Conservation (phyloP, 2,797 vertebrate genomes). For the Xenops minutus region DNA sequence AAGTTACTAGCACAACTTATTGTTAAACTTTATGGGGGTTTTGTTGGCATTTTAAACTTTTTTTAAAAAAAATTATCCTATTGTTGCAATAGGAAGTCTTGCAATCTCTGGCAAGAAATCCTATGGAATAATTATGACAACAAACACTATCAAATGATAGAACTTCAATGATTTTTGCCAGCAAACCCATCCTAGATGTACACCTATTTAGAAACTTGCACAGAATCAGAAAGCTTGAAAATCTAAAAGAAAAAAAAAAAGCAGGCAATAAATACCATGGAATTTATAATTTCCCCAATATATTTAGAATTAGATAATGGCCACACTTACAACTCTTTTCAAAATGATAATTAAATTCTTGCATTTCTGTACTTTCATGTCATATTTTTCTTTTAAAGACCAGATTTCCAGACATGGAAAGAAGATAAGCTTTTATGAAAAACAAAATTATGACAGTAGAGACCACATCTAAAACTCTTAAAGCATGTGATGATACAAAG, state of each 20-base stretch:
- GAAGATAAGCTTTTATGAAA: not conserved
- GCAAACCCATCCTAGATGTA: not conserved
- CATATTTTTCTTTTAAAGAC: not conserved
- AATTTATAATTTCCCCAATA: not conserved
- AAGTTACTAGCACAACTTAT: not conserved
- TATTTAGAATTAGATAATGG: not conserved
- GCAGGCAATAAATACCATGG: fast-evolving
- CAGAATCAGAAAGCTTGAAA: not conserved
- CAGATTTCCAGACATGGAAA: not conserved
- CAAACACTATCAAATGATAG: not conserved
- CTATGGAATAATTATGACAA: not conserved
- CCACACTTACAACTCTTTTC: fast-evolving
- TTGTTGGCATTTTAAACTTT: not conserved
- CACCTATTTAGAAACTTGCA: not conserved
- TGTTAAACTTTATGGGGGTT: fast-evolving
- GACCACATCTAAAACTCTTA: not conserved
- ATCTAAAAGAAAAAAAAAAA: not conserved
- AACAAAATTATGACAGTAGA: not conserved
- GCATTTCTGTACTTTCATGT: not conserved
- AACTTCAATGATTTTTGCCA: not conserved
- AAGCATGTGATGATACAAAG: not conserved
- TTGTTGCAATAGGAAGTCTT: not conserved
- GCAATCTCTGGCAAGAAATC: not conserved
- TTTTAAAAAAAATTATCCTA: not conserved
- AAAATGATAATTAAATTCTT: not conserved